Evolutionary conservation across 1,140 invertebrate species (phyloP).

Genomic region (Aporrectodea caliginosa): DNA sequence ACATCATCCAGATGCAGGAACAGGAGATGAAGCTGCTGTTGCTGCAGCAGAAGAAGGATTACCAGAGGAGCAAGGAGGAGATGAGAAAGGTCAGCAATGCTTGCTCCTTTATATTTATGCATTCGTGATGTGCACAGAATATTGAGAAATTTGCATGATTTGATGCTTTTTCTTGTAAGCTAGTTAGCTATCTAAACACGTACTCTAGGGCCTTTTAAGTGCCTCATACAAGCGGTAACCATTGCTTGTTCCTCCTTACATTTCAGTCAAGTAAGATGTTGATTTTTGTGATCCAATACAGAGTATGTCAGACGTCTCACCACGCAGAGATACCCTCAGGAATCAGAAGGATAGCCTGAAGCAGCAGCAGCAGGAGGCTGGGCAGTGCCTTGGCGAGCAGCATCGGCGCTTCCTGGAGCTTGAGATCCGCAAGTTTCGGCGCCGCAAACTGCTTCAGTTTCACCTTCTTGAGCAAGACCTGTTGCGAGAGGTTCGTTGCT

Average conservation of each 20-base stretch:
- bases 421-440: conserved; percentile 75
- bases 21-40: conserved; percentile 83
- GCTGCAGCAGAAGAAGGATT: conserved; percentile 90
- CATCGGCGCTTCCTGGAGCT: conserved; percentile 88
- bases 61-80: conserved; percentile 94
- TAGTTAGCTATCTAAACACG: no score
- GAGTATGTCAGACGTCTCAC: conserved; percentile 84
- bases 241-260: background rate
- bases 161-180: no score
- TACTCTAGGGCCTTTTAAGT: no score
- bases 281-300: conserved; percentile 58
- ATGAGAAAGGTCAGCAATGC: conserved; percentile 68
- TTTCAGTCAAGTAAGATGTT: no score
- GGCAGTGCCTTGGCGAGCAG: conserved; percentile 75
- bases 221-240: background rate
- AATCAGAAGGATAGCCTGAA: conserved; percentile 85
- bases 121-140: no score
- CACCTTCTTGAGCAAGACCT: conserved; percentile 88
- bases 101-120: no score
- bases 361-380: conserved; percentile 83
- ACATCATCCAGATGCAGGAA: conserved; percentile 83
- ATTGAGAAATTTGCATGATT: no score
- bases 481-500: conserved; percentile 81
- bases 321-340: conserved; percentile 76
- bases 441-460: conserved; percentile 79